Conservation (phyloP, 2,113 vertebrate species). For the Equus quagga region DNA sequence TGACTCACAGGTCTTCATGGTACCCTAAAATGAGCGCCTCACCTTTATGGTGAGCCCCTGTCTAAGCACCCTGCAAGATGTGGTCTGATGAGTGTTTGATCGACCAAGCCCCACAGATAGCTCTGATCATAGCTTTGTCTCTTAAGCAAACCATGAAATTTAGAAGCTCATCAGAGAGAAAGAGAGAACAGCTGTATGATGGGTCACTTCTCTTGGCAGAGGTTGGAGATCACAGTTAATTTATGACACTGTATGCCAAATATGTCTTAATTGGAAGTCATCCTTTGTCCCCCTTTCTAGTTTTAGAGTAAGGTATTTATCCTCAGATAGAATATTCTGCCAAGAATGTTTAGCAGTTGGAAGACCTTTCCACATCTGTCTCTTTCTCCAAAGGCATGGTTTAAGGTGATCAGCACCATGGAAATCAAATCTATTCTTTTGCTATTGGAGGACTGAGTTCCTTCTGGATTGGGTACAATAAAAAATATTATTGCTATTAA, state of each 20-base stretch:
- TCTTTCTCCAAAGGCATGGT: not conserved
- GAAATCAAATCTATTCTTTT: constrained; percentile 5
- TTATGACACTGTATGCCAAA: not conserved
- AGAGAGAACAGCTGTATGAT: not conserved
- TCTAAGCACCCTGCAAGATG: not conserved
- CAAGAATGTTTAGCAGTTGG: not conserved
- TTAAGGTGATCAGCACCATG: not conserved
- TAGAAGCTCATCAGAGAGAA: not conserved
- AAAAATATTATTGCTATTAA: not conserved
- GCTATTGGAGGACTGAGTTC: not conserved
- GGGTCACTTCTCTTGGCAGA: not conserved
- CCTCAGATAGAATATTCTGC: not conserved
- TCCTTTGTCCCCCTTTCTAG: not conserved
- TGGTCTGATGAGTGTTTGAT: not conserved
- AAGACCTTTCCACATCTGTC: not conserved
- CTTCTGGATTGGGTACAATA: not conserved
- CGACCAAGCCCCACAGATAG: not conserved
- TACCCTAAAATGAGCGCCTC: not conserved
- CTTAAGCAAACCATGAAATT: not conserved
- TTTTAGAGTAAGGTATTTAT: constrained; percentile 26
- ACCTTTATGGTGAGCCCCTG: not conserved
- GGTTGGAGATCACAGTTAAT: not conserved
- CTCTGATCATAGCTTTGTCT: not conserved
- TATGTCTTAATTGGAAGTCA: not conserved
- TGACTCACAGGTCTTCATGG: not conserved